Conservation (phyloP, 2,888 invertebrate genomes). For the Drepanosiphum platanoidis region DNA sequence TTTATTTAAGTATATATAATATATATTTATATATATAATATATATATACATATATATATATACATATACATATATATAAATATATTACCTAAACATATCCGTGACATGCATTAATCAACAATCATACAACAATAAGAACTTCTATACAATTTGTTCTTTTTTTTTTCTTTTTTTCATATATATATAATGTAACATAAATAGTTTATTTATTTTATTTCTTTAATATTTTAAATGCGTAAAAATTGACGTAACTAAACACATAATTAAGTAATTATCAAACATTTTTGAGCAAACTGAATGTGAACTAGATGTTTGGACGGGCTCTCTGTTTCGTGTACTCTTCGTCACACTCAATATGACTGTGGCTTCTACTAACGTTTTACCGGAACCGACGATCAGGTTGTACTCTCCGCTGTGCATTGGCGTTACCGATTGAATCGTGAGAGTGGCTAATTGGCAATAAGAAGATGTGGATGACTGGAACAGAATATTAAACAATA, state of each 20-base stretch:
- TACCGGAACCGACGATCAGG: constrained; percentile 73
- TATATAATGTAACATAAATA: constrained; percentile 37
- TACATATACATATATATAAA: constrained; percentile 36
- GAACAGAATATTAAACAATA: constrained; percentile 64
- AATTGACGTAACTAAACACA: constrained; percentile 61
- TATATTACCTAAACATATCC: constrained; percentile 56
- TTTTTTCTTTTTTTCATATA: constrained; percentile 13
- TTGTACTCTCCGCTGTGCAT: constrained; percentile 75
- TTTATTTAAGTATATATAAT: constrained; percentile 25
- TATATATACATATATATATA: not conserved
- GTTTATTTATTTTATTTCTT: constrained; percentile 1
- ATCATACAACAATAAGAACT: constrained; percentile 59
- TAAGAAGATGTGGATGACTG: constrained; percentile 72
- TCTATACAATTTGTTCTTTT: constrained; percentile 57
- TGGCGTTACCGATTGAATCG: constrained; percentile 71
- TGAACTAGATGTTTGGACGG: constrained; percentile 60
- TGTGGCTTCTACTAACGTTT: constrained; percentile 74
- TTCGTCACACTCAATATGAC: constrained; percentile 74
- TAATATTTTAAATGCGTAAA: constrained; percentile 52
- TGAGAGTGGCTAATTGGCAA: constrained; percentile 73
- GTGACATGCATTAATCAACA: constrained; percentile 58
- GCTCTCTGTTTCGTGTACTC: constrained; percentile 56
- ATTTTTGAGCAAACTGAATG: constrained; percentile 60
- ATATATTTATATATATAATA: not conserved
- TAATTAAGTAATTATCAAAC: constrained; percentile 50